Evolutionary conservation across 2,113 vertebrate genomes (phyloP).

Genomic region (Gobio gobio): DNA sequence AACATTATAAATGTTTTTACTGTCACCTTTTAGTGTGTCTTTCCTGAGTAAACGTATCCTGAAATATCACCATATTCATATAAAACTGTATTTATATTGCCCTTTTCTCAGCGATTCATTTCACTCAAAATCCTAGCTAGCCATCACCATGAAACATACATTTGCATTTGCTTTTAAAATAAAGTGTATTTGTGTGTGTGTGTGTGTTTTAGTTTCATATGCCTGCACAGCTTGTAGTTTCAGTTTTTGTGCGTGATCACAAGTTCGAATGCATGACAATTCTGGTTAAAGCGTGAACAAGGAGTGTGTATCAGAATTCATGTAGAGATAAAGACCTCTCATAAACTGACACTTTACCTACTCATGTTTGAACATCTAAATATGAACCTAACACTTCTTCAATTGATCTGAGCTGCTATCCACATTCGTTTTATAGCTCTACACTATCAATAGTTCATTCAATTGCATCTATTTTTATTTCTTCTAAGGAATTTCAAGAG

Average conservation of each 20-base stretch:
- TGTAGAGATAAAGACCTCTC: not conserved
- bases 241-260: not conserved
- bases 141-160: conserved; percentile 33
- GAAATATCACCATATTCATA: too few relatives aligned
- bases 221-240: not conserved
- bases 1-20: not conserved
- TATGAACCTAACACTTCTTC: not conserved
- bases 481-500: not conserved
- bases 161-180: conserved; percentile 16
- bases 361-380: not conserved
- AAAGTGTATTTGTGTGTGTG: not conserved
- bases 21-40: not conserved
- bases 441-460: not conserved
- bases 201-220: not conserved
- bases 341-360: not conserved
- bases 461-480: not conserved
- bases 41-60: not conserved
- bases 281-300: not conserved
- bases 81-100: not conserved
- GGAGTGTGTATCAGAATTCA: not conserved
- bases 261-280: not conserved
- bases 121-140: too few relatives aligned
- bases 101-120: not conserved
- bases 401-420: not conserved
- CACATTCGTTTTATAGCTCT: not conserved